Evolutionary conservation across 2,888 invertebrate species (phyloP).

Genomic region (Beris chalybata): DNA sequence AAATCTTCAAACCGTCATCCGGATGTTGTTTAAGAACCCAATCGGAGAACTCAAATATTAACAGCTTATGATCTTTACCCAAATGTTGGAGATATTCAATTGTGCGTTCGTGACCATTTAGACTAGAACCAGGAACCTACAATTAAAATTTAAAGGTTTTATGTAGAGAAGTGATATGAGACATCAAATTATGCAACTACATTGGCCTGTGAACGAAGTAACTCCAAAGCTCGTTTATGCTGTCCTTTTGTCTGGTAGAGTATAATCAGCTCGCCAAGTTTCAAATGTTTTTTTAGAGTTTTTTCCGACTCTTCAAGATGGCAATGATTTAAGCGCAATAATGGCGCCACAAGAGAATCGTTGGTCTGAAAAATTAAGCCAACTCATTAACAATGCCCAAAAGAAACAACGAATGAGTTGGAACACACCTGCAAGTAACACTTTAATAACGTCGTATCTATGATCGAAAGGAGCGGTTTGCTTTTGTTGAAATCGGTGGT

Average conservation of each 20-base stretch:
- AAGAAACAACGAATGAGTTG: background rate
- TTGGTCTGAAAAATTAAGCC: conserved; percentile 71
- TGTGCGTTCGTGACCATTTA: conserved; percentile 80
- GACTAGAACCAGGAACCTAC: conserved; percentile 60
- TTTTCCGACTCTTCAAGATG: conserved; percentile 92
- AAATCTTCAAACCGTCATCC: conserved; percentile 85
- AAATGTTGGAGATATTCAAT: conserved; percentile 90
- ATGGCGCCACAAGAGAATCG: conserved; percentile 89
- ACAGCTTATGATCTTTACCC: conserved; percentile 76
- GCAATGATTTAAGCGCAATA: conserved; percentile 89
- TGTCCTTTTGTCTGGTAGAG: conserved; percentile 93
- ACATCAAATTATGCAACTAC: conserved; percentile 48
- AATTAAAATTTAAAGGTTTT: conserved; percentile 4
- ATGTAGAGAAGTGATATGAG: background rate
- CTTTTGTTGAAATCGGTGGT: conserved; percentile 47
- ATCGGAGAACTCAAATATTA: conserved; percentile 92
- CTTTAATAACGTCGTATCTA: conserved; percentile 95
- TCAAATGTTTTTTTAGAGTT: conserved; percentile 81
- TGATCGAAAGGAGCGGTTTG: conserved; percentile 79
- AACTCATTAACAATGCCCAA: background rate
- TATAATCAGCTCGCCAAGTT: conserved; percentile 91
- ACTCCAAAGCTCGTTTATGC: conserved; percentile 87
- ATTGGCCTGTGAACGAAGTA: conserved; percentile 76
- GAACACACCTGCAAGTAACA: conserved; percentile 85
- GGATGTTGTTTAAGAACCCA: conserved; percentile 88